These are phyloP conservation scores for Campoletis sonorensis DNA, from an alignment of 1,140 invertebrate genomes.

Conservation along the genomic window DNA sequence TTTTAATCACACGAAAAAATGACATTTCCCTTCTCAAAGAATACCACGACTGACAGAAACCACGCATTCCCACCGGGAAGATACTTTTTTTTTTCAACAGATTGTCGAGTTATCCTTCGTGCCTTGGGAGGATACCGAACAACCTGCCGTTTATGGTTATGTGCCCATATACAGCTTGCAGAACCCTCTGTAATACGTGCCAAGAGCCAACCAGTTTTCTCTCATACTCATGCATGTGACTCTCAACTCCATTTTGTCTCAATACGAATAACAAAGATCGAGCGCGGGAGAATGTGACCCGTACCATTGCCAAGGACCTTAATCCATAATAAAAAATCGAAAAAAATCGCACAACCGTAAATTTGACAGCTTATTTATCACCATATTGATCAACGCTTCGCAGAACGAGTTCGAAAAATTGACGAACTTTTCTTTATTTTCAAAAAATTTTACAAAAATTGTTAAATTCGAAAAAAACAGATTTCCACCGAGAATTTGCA, in stretches of 20 bases:
- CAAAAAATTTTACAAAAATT: too few relatives aligned
- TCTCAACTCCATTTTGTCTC: not conserved
- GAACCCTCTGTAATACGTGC: conserved; percentile 30
- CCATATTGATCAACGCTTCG: too few relatives aligned
- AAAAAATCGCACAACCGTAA: too few relatives aligned
- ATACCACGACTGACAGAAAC: not conserved
- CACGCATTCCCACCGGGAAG: not conserved
- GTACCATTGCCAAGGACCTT: not conserved
- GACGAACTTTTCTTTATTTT: too few relatives aligned
- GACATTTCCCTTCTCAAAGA: not conserved
- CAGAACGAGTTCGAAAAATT: not conserved
- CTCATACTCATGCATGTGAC: not conserved
- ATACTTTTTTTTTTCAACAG: conserved; percentile 1
- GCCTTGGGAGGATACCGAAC: conserved; percentile 25
- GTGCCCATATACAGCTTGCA: conserved; percentile 27
- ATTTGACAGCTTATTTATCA: too few relatives aligned
- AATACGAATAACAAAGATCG: conserved; percentile 7
- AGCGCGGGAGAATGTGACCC: conserved; percentile 21
- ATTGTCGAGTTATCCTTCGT: not conserved
- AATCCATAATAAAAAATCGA: too few relatives aligned
- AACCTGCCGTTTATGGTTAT: conserved; percentile 43
- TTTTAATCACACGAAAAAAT: not conserved
- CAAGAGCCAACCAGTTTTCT: conserved; percentile 30
- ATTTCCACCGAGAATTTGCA: too few relatives aligned
- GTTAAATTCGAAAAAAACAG: too few relatives aligned